Conservation (phyloP, 1,140 invertebrate genomes). For the Drosophila tsacasi region DNA sequence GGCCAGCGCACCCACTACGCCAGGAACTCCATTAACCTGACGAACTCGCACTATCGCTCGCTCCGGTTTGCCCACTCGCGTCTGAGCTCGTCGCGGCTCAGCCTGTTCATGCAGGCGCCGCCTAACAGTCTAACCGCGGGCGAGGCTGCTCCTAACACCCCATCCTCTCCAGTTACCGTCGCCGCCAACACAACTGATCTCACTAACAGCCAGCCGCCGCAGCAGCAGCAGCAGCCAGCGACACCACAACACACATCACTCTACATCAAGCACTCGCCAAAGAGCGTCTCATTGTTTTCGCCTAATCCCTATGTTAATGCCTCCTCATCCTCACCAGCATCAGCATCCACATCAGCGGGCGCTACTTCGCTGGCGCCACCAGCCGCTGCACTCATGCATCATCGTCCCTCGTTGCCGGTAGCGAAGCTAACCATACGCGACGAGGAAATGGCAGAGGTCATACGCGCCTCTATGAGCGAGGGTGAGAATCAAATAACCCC, state of each 20-base stretch:
- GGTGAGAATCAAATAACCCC: conserved; percentile 62
- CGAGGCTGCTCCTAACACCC: conserved; percentile 24
- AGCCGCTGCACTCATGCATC: conserved; percentile 68
- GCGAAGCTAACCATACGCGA: conserved; percentile 81
- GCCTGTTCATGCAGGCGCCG: conserved; percentile 76
- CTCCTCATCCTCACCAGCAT: conserved; percentile 59
- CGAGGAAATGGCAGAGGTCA: conserved; percentile 83
- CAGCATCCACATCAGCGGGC: conserved; percentile 24
- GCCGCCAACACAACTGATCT: conserved; percentile 66
- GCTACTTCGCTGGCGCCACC: conserved; percentile 53
- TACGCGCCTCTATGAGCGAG: conserved; percentile 81
- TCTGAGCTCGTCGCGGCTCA: conserved; percentile 77
- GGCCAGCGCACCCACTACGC: conserved; percentile 78
- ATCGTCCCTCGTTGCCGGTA: conserved; percentile 80
- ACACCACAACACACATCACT: conserved; percentile 60
- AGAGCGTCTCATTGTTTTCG: conserved; percentile 70
- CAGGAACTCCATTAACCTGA: conserved; percentile 79
- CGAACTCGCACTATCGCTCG: conserved; percentile 83
- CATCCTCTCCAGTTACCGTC: conserved; percentile 21
- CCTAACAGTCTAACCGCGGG: conserved; percentile 46
- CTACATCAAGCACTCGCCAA: conserved; percentile 77
- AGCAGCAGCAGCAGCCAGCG: conserved; percentile 47
- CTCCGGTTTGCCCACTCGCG: conserved; percentile 81
- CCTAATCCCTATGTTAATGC: conserved; percentile 73
- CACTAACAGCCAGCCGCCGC: conserved; percentile 59